phyloP scores from a whole-genome alignment of 2,888 invertebrate species.

The Lymantria monacha region DNA sequence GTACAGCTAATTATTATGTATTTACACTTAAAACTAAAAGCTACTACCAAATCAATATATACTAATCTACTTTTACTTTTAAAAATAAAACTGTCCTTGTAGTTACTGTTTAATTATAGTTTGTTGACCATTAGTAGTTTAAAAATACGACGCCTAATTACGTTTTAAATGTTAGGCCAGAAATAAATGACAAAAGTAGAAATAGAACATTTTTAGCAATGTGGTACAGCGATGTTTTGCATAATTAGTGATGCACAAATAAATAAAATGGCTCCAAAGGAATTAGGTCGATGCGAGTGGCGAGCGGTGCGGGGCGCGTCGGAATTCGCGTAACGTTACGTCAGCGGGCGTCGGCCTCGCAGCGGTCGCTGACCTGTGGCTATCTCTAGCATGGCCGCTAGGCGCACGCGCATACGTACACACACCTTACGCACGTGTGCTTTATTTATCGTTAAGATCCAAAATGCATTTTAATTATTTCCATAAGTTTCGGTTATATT shows the following conservation, averaged over 20 bases:
- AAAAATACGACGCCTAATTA: conserved; percentile 11
- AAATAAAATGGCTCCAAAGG: conserved; percentile 77
- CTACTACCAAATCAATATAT: too few relatives aligned
- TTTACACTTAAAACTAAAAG: too few relatives aligned
- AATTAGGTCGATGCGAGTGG: conserved; percentile 72
- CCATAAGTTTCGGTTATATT: conserved; percentile 8
- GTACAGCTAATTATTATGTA: too few relatives aligned
- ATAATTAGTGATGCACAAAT: conserved; percentile 79
- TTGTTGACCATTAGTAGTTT: background rate
- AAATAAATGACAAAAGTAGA: conserved; percentile 58
- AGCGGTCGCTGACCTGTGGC: conserved; percentile 76
- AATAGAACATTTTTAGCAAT: conserved; percentile 68
- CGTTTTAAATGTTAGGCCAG: conserved; percentile 32
- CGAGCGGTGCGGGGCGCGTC: conserved; percentile 47
- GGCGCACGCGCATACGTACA: conserved; percentile 65
- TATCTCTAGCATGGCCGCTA: conserved; percentile 71
- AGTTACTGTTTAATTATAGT: background rate
- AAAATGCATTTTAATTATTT: conserved; percentile 23
- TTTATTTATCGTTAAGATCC: conserved; percentile 27
- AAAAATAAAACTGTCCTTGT: background rate
- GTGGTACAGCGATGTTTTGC: conserved; percentile 58
- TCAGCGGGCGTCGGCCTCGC: conserved; percentile 79
- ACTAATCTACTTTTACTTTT: too few relatives aligned
- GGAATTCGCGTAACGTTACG: conserved; percentile 81
- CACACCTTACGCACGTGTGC: conserved; percentile 33